Evolutionary conservation across 2,113 vertebrate species (phyloP).

Genomic region (Mastomys coucha): DNA sequence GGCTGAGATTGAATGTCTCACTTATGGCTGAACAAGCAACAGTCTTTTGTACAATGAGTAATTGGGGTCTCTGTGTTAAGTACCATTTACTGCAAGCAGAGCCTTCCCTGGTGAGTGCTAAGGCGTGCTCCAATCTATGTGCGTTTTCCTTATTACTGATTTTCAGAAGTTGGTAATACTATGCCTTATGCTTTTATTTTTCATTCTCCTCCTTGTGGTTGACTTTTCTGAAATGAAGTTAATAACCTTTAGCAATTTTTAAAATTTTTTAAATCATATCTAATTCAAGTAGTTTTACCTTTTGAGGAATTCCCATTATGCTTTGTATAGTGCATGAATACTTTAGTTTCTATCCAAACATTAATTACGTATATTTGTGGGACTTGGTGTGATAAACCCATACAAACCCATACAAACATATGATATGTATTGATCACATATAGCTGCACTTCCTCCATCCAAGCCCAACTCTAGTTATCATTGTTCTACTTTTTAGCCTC

Average conservation of each 20-base stretch:
- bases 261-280: not conserved
- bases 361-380: not conserved
- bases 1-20: too few species aligned
- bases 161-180: not conserved
- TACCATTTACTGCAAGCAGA: not conserved
- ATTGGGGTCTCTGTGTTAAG: not conserved
- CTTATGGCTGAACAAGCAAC: not conserved
- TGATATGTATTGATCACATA: not conserved
- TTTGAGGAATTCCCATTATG: not conserved
- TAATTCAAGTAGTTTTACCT: not conserved
- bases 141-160: not conserved
- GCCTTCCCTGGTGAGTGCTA: not conserved
- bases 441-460: not conserved
- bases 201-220: not conserved
- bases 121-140: not conserved
- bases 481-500: not conserved
- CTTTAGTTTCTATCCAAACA: not conserved
- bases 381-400: not conserved
- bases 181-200: not conserved
- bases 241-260: not conserved
- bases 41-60: not conserved
- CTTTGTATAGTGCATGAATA: not conserved
- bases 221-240: not conserved
- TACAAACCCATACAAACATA: not conserved
- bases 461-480: not conserved